A percentile compares a stretch with the other conserved stretches of the same genome.
These are phyloP conservation scores for Cochlearius cochlearius DNA, from an alignment of 2,113 vertebrate genomes.

Conservation along the genomic window DNA sequence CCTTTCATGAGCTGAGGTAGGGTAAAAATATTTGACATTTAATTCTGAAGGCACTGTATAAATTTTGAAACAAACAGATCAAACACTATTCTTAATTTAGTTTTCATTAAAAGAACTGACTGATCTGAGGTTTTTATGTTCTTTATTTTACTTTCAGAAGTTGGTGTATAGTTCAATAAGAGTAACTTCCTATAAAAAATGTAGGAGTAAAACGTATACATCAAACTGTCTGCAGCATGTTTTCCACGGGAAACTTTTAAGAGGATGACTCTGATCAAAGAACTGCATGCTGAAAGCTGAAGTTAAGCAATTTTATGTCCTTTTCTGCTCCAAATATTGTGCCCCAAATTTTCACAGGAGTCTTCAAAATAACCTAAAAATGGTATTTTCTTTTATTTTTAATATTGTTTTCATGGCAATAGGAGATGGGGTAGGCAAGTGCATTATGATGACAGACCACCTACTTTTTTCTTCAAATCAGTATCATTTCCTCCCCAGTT, in stretches of 20 bases:
- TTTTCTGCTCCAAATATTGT: background rate
- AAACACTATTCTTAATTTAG: background rate
- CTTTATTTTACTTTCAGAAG: background rate
- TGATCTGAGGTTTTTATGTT: background rate
- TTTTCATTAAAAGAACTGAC: background rate
- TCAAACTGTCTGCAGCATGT: background rate
- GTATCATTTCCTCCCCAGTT: background rate
- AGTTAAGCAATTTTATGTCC: background rate
- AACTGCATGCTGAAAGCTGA: background rate
- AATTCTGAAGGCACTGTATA: background rate
- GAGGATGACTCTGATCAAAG: slow-evolving; percentile 1
- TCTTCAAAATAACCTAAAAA: background rate
- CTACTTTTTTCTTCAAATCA: background rate
- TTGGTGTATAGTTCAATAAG: background rate
- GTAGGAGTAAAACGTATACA: background rate
- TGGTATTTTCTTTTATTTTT: background rate
- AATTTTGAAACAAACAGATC: background rate
- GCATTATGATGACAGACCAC: background rate
- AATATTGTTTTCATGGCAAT: background rate
- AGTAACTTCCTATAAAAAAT: background rate
- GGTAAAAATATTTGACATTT: background rate
- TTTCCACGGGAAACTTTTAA: background rate
- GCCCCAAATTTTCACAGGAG: background rate
- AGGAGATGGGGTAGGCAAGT: background rate
- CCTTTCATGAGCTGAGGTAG: background rate